Base-by-base conservation (phyloP, 1,140 invertebrate genomes). In the Drosophila saltans region DNA sequence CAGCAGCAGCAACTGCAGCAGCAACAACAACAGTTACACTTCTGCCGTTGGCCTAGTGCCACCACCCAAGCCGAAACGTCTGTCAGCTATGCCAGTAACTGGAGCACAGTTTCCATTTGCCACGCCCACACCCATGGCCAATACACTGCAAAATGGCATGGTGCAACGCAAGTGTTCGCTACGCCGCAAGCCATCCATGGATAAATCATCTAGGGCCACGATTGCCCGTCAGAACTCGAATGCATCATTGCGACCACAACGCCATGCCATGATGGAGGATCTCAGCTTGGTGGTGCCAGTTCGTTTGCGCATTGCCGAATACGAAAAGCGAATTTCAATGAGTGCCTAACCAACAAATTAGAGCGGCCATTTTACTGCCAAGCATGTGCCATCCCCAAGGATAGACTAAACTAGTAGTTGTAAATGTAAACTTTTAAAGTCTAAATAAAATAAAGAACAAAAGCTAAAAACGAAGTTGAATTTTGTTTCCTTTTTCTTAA, bases 251-350 rank as follows among this genome's bases (percentile, higher is more conserved):
- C 69, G 84, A 41, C 81, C 89, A 55, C 89, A 91, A 60, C 82
- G 88, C 28, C 89, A 91, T 26, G 41, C 84, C 63, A 80, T 90
- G 59, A 91, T 91, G 89, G 89, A 91, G 79, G 89, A 91, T 66
- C 68, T 91, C 33, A 89, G 84, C 30, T 64, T 91, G n/a, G 89
- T 91, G 26, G 81, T 91, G 36, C 89, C 89, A 5, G 89, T 91
- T 16, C 67, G 81, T 63, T 60, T 91, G 59, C 89, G 89, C 62
- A 85, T 91, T 60, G 89, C 89, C 30, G 89, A 91, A 63, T 91
- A 91, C 75, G 89, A 91, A 63, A 72, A 89, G 30, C 89, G 89
- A 64, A 91, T 91, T 62, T 91, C 84, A 24, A 88, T 91, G 83
- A 79, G 78, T 55, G 78, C 74, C 26, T 84, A 72, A 68, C 28